A percentile compares a stretch with the other conserved stretches of the same genome.
Evolutionary conservation across 92 coral and sea anemone species (phyloP).

Genomic region (Phenganax stokvisi): DNA sequence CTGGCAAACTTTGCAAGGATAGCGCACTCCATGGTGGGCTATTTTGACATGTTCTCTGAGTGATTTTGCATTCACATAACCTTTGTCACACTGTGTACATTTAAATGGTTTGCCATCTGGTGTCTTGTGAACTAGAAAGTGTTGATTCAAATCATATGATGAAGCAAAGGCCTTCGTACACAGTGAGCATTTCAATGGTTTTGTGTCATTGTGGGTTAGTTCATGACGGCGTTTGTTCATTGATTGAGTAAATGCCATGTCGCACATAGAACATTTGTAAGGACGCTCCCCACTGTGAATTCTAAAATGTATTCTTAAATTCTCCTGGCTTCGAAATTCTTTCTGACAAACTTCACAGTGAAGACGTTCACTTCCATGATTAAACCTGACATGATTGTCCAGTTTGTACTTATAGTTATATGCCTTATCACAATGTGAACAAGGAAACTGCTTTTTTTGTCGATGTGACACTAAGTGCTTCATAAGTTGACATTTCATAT

Average conservation of each 20-base stretch:
- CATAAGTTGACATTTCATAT: conserved; percentile 8
- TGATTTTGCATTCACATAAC: background rate
- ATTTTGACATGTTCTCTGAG: conserved; percentile 9
- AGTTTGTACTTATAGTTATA: conserved; percentile 6
- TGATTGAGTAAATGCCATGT: conserved; percentile 8
- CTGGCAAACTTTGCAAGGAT: conserved; percentile 18
- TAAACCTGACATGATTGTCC: background rate
- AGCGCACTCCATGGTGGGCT: conserved; percentile 6
- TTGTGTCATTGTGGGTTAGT: background rate
- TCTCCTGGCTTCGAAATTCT: background rate
- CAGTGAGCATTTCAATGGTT: background rate
- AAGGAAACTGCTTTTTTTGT: conserved; percentile 14
- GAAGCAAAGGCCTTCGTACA: conserved; percentile 8
- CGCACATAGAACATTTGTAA: conserved; percentile 23
- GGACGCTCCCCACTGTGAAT: conserved; percentile 23
- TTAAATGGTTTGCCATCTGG: conserved; percentile 23
- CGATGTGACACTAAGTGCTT: conserved; percentile 27
- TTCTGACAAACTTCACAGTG: conserved; percentile 11
- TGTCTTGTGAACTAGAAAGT: conserved; percentile 1
- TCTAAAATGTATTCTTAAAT: conserved; percentile 17
- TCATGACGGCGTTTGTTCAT: conserved; percentile 23
- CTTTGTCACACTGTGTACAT: conserved; percentile 19
- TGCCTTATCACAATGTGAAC: conserved; percentile 14
- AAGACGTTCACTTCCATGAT: conserved; percentile 18
- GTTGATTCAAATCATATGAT: conserved; percentile 7